Evolutionary conservation across 2,888 invertebrate species (phyloP).

Genomic region (Noctua fimbriata): DNA sequence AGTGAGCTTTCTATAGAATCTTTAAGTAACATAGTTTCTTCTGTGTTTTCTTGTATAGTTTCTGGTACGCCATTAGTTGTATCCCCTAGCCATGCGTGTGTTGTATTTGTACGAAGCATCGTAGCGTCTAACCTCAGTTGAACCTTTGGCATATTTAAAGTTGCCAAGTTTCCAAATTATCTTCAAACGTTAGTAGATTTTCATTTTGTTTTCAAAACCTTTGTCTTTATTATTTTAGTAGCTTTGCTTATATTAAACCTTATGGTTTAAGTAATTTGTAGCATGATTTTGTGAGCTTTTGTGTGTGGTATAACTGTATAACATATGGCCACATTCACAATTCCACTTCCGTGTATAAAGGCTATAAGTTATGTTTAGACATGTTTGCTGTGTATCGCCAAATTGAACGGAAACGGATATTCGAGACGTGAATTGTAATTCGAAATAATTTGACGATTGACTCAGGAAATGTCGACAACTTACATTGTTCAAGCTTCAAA

Average conservation of each 20-base stretch:
- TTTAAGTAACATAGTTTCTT: conserved; percentile 12
- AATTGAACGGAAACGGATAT: conserved; percentile 77
- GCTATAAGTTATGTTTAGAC: conserved; percentile 50
- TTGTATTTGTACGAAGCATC: conserved; percentile 31
- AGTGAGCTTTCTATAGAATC: conserved; percentile 12
- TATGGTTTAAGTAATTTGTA: not conserved
- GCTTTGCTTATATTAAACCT: too few species aligned
- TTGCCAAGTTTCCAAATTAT: conserved; percentile 34
- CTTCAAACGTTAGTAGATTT: not conserved
- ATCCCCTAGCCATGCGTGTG: conserved; percentile 49
- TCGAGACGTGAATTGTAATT: conserved; percentile 74
- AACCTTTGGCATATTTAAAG: conserved; percentile 39
- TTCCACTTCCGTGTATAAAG: conserved; percentile 37
- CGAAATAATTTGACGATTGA: conserved; percentile 58
- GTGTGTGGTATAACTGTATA: conserved; percentile 35
- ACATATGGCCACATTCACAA: conserved; percentile 31
- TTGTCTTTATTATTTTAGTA: too few species aligned
- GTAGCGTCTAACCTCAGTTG: conserved; percentile 53
- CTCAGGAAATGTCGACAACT: conserved; percentile 56
- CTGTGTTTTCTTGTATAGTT: conserved; percentile 24
- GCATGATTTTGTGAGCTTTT: not conserved
- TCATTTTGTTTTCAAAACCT: not conserved
- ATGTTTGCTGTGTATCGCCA: conserved; percentile 60
- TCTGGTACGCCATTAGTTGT: conserved; percentile 33
- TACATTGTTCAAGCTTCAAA: conserved; percentile 40